Base-by-base conservation (phyloP, 2,113 vertebrate species). In the Orycteropus afer region DNA sequence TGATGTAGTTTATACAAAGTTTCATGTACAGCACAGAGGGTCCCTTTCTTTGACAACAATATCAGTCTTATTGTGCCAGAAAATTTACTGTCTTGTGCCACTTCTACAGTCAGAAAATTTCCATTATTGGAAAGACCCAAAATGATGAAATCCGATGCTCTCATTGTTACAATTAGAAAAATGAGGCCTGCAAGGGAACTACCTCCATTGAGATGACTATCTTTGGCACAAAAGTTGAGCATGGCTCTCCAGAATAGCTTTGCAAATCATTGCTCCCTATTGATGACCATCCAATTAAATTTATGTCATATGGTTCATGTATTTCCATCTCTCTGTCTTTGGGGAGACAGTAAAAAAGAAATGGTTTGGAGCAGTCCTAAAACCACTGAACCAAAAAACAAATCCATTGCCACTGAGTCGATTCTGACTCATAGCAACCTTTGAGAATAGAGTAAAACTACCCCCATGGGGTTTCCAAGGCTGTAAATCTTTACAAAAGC, bases 21-120 rank as follows among this genome's bases (percentile, higher is more conserved):
- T 6, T 8, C 34, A 1, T 0, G 1, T 27, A 7, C 34, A 8
- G 57, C 40, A 40, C n/a, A 67, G 23, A 42, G 7, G 27, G 9
- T 22, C 17, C 55, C 45, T 27, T 57, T 69, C 73, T 40, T 78
- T 49, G 34, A 42, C 22, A 61, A 11, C 18, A 37, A 13, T 2
- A 13, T 3, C 27, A 7, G 45, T 42, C 53, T 49, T 34, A 5
- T 1, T 12, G 25, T 8, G 45, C 15, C 12, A 55, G 27, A 18
- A 84, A 40, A 53, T n/a, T 0, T 25, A 71, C 51, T 27, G 1
- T 20, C 40, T 23, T 25, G 27, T 11, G 45, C 83, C 63, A 20
- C 61, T 47, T 71, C 17, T 32, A 25, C 47, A 17, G 69, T n/a
- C 10, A 0, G 1, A 25, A 27, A 34, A 53, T 25, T 71, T 32